Evolutionary conservation across 1,140 invertebrate species (phyloP), one percentile per base, ranked within the genome.

Genomic region (Lepidurus couesii): DNA sequence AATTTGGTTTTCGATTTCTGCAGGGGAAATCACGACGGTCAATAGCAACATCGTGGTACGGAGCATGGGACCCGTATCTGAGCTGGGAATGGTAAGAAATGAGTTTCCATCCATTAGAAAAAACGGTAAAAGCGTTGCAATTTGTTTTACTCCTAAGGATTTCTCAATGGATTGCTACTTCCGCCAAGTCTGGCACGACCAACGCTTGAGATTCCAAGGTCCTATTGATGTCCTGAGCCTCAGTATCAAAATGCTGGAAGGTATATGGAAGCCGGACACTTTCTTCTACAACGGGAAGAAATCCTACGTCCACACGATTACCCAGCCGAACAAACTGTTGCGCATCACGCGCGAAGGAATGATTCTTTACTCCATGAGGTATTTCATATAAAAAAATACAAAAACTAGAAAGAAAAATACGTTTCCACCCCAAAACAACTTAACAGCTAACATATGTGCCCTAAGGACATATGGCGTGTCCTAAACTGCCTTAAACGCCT

Each of bases 121-220:
- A 47, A 47, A 47, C 10, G 16, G 45, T 11, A 47, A 77, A 65
- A 73, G n/a, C 24, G 13, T 26, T 73, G 10, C 16, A 47, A 47
- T 10, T 11, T 47, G 45, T 47, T 47, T 47, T 10, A 11, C 45
- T 2, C 45, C 10, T 47, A 47, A 47, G 93, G 93, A 95, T 83
- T 98, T 97, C 83, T 96, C 95, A 5, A 96, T 98, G 93, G 95
- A 98, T 83, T 97, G 95, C 84, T 98, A 98, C 84, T 97, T 98
- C 84, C 90, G 96, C 7, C 94, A 96, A 84, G 91, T 90, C 42
- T 93, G 94, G 94, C 87, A 91, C 10, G 94, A 96, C 84, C 88
- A 90, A 42, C 88, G 94, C 1, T 86, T 96, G 0, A 93, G 92
- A 77, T 96, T 95, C 83, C 53, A 65, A n/a, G 21, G 81, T 80